Base-by-base conservation (phyloP, 2,113 vertebrate genomes). In the Limanda limanda region DNA sequence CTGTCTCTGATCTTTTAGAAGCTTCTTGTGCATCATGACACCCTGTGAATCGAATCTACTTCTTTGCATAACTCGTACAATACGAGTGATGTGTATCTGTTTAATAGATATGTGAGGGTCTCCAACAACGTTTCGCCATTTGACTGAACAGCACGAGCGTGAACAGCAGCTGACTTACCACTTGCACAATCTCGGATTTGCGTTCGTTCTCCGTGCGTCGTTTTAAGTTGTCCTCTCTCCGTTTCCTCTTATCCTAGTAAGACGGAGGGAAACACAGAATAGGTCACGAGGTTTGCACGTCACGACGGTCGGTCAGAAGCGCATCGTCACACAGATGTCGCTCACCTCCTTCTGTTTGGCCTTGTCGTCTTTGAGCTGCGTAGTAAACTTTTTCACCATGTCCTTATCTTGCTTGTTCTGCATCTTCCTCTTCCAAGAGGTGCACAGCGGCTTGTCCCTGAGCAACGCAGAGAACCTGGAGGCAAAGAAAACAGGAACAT, bases 391-490 rank as follows among this genome's bases (percentile, higher is more conserved):
- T 84, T 78, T 95, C 35, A 97, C 78, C 42, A 94, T 66, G 15
- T 95, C 92, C 86, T 71, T 96, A 81, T 97, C 96, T 72, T 91
- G 94, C 58, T 95, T 95, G 4, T 94, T 95, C 88, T 92, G 91
- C 96, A 98, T 96, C 88, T 99, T 98, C 68, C 90, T 95, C 1
- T 95, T 93, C 97, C 97, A 99, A 2, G 97, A 97, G 0, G 92
- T 86, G 57, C 84, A 93, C 68, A 98, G 77, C 0, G 95, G 94
- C 79, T 96, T 97, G 79, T 97, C 97, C 83, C 94, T 92, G 10
- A 97, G 85, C 94, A 98, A 76, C 4, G 95, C 93, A 0, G 97
- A 98, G 87, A 98, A 97, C 93, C 97, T 98, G 51, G 5, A 62
- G 23, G 20, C 11, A 25, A n/a, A 27, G 31, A 31, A 5, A 48